Conservation (phyloP, 2,113 vertebrate genomes). For the Eidolon helvum region DNA sequence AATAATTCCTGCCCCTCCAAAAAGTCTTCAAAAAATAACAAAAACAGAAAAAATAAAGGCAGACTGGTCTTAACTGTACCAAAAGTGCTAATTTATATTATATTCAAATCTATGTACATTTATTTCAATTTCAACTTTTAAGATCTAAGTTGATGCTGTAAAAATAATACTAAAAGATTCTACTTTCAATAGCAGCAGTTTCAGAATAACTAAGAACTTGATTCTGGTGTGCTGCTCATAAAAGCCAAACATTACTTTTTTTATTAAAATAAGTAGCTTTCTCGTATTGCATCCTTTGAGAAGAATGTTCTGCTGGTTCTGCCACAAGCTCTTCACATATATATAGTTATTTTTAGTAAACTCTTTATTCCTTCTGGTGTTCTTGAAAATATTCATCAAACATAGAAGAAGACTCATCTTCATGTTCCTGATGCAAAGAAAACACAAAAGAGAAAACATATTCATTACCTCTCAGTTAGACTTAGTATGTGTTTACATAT, state of each 20-base stretch:
- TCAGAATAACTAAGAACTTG: neutral
- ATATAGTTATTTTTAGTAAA: neutral
- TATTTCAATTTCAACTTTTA: neutral
- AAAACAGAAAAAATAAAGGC: slow-evolving; percentile 43
- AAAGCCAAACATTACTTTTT: neutral
- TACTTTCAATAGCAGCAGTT: neutral
- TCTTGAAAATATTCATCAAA: slow-evolving; percentile 91
- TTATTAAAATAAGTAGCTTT: neutral
- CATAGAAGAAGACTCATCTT: slow-evolving; percentile 88
- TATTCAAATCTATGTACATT: slow-evolving; percentile 28
- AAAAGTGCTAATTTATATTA: neutral
- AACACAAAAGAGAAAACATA: slow-evolving; percentile 7
- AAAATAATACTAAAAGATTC: neutral
- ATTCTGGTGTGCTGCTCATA: neutral
- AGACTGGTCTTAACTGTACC: neutral
- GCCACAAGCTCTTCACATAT: neutral
- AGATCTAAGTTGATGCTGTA: slow-evolving; percentile 37
- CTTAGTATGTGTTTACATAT: neutral
- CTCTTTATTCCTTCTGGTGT: slow-evolving; percentile 75
- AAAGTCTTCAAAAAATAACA: neutral
- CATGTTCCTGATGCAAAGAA: slow-evolving; percentile 84
- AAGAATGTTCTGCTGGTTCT: neutral
- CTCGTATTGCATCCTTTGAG: neutral
- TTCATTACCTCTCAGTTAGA: neutral
- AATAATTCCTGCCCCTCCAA: neutral